Base-by-base conservation (phyloP, 2,888 invertebrate genomes). In the Adelphocoris suturalis region DNA sequence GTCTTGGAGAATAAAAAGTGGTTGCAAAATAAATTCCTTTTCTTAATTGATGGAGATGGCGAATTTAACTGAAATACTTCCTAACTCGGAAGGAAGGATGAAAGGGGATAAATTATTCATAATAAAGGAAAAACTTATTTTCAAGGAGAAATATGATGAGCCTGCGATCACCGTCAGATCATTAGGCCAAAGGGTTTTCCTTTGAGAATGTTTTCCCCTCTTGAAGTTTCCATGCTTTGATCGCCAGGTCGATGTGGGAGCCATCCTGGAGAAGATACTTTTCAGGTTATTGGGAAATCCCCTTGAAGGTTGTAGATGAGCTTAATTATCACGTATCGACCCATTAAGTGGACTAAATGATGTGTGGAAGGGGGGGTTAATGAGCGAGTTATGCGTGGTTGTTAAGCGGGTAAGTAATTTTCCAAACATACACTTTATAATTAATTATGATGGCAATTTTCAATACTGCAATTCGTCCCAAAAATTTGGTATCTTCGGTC, bases 21-120 rank as follows among this genome's bases (percentile, higher is more conserved):
- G 23, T 23, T 68, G 68, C 23, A 68, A 68, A 68, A 68, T 68
- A 23, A 23, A 68, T 68, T 68, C 19, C 9, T 61, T 68, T 80
- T 13, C 80, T 80, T 48, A 80, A 80, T 47, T 37, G 7, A 80
- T 47, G 14, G 48, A 80, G 37, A 19, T 37, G 68, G 11, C 23
- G 27, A 68, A 68, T 23, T 68, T 37, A 14, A 80, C 80, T 80
- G 27, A 48, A n/a, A 12, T 27, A 13, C 37, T 47, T 23, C 23
- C 47, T 48, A 47, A 19, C 61, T 14, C 9, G 9, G 9, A 61
- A 9, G 2, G 61, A 61, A 52, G 12, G 12, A 2, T 52, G 52
- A 52, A 37, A 37, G 61, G 61, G 1, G 61, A 61, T 61, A 19
- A 61, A 19, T 61, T n/a, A 61, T 61, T n/a, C 14, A 61, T 52